A percentile compares a stretch with the other conserved stretches of the same genome.
phyloP scores from a whole-genome alignment of 2,113 vertebrate genomes.

The Mirza zaza region DNA sequence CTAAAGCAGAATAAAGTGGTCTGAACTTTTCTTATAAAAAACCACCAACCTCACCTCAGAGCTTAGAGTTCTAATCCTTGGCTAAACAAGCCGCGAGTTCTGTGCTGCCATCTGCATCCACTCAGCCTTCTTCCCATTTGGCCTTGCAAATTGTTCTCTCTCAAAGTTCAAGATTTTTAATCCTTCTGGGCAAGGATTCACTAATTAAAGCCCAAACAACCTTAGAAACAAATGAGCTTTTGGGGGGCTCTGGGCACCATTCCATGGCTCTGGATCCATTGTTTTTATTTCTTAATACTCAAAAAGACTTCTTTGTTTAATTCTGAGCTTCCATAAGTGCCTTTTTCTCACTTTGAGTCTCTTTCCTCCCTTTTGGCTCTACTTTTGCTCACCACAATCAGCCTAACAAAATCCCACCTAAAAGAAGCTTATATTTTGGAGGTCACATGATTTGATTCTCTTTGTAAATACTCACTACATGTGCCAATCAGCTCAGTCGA shows the following conservation, averaged over 20 bases:
- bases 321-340: slow-evolving; percentile 55
- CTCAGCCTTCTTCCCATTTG: slow-evolving; percentile 53
- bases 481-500: background rate
- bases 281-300: slow-evolving; percentile 71
- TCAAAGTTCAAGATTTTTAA: slow-evolving; percentile 75
- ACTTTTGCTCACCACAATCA: background rate
- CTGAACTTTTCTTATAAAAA: slow-evolving; percentile 16
- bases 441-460: background rate
- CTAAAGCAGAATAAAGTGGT: background rate
- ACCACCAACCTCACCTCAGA: background rate
- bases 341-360: slow-evolving; percentile 42
- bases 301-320: slow-evolving; percentile 73
- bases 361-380: slow-evolving; percentile 28
- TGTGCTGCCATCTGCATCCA: background rate
- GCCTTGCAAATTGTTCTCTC: slow-evolving; percentile 59
- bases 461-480: background rate
- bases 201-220: slow-evolving; percentile 77
- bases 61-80: slow-evolving; percentile 10
- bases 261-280: slow-evolving; percentile 59
- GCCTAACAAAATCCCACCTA: slow-evolving; percentile 35
- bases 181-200: slow-evolving; percentile 65
- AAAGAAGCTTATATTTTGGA: background rate
- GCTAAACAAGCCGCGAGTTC: background rate
- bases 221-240: slow-evolving; percentile 74
- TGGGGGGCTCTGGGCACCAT: slow-evolving; percentile 65